Evolutionary conservation across 2,888 invertebrate genomes (phyloP), one percentile per base, ranked within the genome.

Genomic region (Aphrophora alni): DNA sequence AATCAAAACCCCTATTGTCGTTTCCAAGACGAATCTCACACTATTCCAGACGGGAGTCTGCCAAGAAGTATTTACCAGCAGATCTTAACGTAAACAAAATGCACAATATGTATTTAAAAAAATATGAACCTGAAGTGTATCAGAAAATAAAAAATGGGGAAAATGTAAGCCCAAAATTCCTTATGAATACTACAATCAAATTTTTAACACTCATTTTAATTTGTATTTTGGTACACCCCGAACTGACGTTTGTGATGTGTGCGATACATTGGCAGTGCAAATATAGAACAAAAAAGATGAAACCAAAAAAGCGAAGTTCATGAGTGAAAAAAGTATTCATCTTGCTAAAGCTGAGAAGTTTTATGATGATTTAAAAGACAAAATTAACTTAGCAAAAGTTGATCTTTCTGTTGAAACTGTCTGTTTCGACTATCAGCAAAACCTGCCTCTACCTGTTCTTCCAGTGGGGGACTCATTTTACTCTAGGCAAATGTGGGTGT

Each of bases 111-210:
- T 81, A 77, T 38, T 25, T 81, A 17, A 7, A 81, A 68, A 68
- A 81, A 26, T 81, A 81, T 74, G 81, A 81, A 75, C 74, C 73
- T 10, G 77, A 81, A 26, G 51, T 59, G 25, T 59, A 26, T 38
- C 51, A 69, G n/a, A 33, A 25, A 71, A 74, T n/a, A n/a, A 59
- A 17, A 38, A 74, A 75, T 21, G 74, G 17, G 79, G 75, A 10
- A 75, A 75, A 21, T 24, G 26, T 12, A 75, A 79, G 38, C 79
- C 79, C 25, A 74, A 33, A 59, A 38, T 79, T 2, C 27, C 17
- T 33, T 75, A 79, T 75, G 72, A 78, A 10, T 78, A 51, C 73
- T 78, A 51, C 26, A n/a, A 14, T 14, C 7, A 28, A 0, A 51
- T 38, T 79, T 79, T 79, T 38, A 68, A 74, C 74, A 74, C 68